These are phyloP conservation scores for Protonemura montana DNA, from an alignment of 2,888 invertebrate genomes.

Conservation along the genomic window DNA sequence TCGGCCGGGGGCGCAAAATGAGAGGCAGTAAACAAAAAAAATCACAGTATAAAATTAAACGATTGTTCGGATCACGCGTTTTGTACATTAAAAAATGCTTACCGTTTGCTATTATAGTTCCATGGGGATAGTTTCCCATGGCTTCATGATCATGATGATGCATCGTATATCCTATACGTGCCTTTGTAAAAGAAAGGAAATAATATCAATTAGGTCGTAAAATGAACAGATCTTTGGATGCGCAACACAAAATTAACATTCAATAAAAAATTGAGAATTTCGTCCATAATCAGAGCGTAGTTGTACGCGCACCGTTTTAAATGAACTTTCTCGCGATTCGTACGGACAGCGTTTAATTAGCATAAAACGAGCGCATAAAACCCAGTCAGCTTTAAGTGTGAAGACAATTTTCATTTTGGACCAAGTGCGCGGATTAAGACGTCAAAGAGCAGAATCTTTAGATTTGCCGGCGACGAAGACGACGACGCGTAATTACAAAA, in stretches of 20 bases:
- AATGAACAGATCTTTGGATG: neutral
- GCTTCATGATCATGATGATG: neutral
- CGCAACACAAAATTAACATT: neutral
- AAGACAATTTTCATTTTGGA: neutral
- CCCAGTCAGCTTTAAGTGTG: neutral
- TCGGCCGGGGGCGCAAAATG: neutral
- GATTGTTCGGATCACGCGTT: slow-evolving; percentile 4
- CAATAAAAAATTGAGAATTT: neutral
- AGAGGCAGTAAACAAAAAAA: neutral
- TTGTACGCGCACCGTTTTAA: neutral
- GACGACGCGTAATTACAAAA: neutral
- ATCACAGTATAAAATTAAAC: neutral
- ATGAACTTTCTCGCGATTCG: neutral
- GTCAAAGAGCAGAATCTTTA: neutral
- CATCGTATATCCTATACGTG: neutral
- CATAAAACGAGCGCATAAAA: neutral
- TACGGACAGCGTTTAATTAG: neutral
- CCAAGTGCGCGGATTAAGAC: neutral
- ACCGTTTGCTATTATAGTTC: neutral
- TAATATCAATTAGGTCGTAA: neutral
- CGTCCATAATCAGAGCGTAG: neutral
- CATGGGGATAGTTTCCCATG: neutral
- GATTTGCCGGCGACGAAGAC: neutral
- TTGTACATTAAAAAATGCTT: neutral
- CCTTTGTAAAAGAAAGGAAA: neutral